Evolutionary conservation across 2,113 vertebrate genomes (phyloP), one percentile per base, ranked within the genome.

Genomic region (Fulmarus glacialis): DNA sequence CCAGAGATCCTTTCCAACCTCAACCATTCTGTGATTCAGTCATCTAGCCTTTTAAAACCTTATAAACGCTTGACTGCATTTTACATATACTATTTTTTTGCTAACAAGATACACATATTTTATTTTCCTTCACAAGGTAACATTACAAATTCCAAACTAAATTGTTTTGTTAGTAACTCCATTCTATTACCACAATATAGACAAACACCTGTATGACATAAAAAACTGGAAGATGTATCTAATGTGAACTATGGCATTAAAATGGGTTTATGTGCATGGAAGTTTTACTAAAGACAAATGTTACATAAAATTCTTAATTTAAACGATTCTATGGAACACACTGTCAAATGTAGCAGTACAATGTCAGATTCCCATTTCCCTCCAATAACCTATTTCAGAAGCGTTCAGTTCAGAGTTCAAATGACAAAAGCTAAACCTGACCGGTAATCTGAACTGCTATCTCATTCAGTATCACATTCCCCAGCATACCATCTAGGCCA

Each of bases 401-500:
- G 21, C 2, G 1, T 40, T 81, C 79, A 73, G 26, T 47, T 91
- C 63, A 89, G 53, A 87, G 17, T 72, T 87, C 6, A 10, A 72
- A 78, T 30, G 52, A 91, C 67, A 82, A 58, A 94, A 93, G 60
- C 30, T 70, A 82, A 79, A 79, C 53, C 67, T 90, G 68, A 78
- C 15, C 1, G 2, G 58, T 71, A 40, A 73, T 14, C 30, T 79
- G 50, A 95, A 53, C 50, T 36, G 19, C 40, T 53, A 2, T 73
- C 60, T 88, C 66, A 42, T 30, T 48, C 62, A 75, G 47, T 64
- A 91, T 36, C 17, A 63, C 63, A 53, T 59, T 38, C 73, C 70
- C 53, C 75, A 96, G 87, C 98, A 27, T 98, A 99, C 99, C 99
- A 64, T 99, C 99, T 34, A 99, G 98, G 64, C 99, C 99, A 48